Evolutionary conservation across 2,797 vertebrate genomes (phyloP).

Genomic region (Ispidina picta): DNA sequence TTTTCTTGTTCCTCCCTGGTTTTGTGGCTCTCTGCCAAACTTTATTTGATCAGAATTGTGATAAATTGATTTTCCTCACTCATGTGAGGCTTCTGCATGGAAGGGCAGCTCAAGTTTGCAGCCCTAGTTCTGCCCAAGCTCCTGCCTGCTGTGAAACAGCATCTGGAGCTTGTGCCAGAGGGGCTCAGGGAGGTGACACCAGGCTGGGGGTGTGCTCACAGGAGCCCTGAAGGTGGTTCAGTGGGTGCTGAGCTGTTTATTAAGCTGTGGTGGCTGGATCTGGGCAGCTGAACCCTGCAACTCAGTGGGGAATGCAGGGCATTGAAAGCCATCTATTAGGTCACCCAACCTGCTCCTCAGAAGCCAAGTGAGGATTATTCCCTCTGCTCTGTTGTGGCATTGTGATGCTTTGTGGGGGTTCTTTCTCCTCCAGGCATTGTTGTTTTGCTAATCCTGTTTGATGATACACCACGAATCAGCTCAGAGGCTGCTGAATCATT

Average conservation of each 20-base stretch:
- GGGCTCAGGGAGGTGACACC: not conserved
- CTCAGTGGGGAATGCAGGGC: not conserved
- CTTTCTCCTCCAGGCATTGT: conserved; percentile 45
- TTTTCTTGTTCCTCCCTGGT: not conserved
- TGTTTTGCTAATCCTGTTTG: conserved; percentile 62
- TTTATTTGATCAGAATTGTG: conserved; percentile 9
- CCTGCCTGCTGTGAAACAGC: not conserved
- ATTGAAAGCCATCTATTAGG: conserved; percentile 38
- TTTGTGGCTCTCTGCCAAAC: not conserved
- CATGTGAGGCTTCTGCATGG: not conserved
- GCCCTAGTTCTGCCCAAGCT: not conserved
- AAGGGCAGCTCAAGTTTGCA: not conserved
- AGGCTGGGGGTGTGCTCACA: not conserved
- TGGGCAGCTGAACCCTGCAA: not conserved
- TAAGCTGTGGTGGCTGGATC: not conserved
- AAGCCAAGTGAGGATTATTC: conserved; percentile 40
- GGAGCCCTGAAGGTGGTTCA: not conserved
- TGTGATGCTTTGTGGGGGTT: conserved; percentile 41
- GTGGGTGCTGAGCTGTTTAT: not conserved
- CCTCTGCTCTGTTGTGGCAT: conserved; percentile 18
- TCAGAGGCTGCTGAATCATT: conserved; percentile 56
- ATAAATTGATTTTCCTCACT: conserved; percentile 10
- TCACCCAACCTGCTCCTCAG: conserved; percentile 5
- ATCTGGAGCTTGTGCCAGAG: not conserved
- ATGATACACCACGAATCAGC: conserved; percentile 27